These are phyloP conservation scores for Heliconius hermathena DNA, from an alignment of 1,140 invertebrate genomes.

Conservation along the genomic window DNA sequence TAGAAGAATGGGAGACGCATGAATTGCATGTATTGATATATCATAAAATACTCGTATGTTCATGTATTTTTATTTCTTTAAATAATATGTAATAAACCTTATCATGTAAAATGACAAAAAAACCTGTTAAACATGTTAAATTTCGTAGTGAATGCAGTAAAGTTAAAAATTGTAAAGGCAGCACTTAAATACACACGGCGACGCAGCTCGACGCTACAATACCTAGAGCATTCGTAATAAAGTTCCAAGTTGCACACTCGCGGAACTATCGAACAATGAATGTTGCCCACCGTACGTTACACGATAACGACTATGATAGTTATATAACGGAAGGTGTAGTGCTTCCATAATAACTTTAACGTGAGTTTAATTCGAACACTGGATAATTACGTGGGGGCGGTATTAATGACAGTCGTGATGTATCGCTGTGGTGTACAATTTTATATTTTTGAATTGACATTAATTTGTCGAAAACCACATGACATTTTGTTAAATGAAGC, in stretches of 20 bases:
- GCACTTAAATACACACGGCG: slow-evolving; percentile 22
- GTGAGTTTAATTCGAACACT: slow-evolving; percentile 58
- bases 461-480: slow-evolving; percentile 43
- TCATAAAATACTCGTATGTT: too few relatives aligned
- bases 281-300: slow-evolving; percentile 26
- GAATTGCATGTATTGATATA: too few relatives aligned
- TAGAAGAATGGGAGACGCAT: too few relatives aligned
- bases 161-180: slow-evolving; percentile 36
- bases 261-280: slow-evolving; percentile 19
- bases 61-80: not conserved
- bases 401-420: slow-evolving; percentile 48
- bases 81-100: not conserved
- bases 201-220: slow-evolving; percentile 12
- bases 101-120: not conserved
- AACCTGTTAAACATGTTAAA: slow-evolving; percentile 4
- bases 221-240: slow-evolving; percentile 30
- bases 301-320: slow-evolving; percentile 52
- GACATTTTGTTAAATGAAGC: slow-evolving; percentile 41
- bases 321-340: slow-evolving; percentile 55
- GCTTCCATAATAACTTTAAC: slow-evolving; percentile 62
- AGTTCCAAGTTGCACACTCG: slow-evolving; percentile 8
- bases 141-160: slow-evolving; percentile 6
- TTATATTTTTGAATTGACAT: slow-evolving; percentile 45
- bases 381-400: slow-evolving; percentile 46
- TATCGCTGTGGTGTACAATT: slow-evolving; percentile 45